Evolutionary conservation across 2,113 vertebrate genomes (phyloP).

Genomic region (Etia nguti): DNA sequence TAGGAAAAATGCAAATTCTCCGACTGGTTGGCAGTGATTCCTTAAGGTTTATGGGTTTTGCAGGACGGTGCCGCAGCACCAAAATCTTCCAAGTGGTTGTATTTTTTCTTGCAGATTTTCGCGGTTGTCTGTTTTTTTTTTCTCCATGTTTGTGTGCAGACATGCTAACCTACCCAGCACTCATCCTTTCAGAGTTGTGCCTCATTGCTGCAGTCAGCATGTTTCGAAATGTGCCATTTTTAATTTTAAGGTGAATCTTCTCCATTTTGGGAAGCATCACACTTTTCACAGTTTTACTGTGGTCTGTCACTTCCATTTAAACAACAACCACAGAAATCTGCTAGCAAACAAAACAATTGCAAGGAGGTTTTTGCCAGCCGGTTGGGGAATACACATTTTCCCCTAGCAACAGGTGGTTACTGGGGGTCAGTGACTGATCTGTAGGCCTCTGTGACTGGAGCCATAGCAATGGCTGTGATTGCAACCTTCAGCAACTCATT

Average conservation of each 20-base stretch:
- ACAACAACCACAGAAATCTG: background rate
- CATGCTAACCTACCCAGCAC: too few relatives aligned
- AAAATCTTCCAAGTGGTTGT: background rate
- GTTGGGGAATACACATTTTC: background rate
- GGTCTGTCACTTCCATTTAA: background rate
- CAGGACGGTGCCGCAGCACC: background rate
- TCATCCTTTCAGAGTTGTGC: background rate
- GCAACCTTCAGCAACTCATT: background rate
- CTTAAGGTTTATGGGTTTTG: background rate
- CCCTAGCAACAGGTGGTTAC: background rate
- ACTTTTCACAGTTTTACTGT: background rate
- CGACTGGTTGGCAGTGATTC: background rate
- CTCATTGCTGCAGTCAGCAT: background rate
- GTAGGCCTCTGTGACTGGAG: background rate
- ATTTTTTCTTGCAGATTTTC: background rate
- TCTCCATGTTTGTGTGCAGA: background rate
- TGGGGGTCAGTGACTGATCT: background rate
- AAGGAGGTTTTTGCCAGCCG: background rate
- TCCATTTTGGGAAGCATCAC: background rate
- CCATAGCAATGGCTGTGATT: background rate
- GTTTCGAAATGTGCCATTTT: background rate
- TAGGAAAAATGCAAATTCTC: background rate
- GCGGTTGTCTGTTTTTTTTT: too few relatives aligned
- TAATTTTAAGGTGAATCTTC: background rate
- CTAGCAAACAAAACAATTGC: background rate